Conservation (phyloP, 1,140 invertebrate species). For the Dendroctonus ponderosae region DNA sequence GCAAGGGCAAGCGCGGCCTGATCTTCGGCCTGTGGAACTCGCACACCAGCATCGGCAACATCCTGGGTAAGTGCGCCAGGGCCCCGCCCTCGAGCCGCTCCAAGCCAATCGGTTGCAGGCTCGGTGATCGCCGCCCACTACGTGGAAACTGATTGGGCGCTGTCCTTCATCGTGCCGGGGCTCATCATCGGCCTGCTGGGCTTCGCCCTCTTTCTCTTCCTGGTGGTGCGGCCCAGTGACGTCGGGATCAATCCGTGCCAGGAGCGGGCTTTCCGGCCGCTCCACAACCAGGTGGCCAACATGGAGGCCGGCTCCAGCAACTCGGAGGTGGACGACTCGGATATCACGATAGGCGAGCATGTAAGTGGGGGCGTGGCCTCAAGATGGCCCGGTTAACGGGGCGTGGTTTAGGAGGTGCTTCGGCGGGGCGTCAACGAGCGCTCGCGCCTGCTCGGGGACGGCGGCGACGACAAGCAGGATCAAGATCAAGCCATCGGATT, state of each 20-base stretch:
- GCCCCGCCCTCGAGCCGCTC: not conserved
- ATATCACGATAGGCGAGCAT: constrained; percentile 49
- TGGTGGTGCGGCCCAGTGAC: constrained; percentile 75
- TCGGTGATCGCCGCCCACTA: constrained; percentile 79
- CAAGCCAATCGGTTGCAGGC: constrained; percentile 45
- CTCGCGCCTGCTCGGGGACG: constrained; percentile 48
- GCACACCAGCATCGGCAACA: constrained; percentile 94
- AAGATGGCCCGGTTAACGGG: too few species aligned
- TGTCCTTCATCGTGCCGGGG: constrained; percentile 92
- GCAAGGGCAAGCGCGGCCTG: constrained; percentile 83
- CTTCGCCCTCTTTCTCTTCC: constrained; percentile 81
- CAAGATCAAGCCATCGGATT: constrained; percentile 72
- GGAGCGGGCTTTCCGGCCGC: constrained; percentile 28
- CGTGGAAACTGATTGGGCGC: constrained; percentile 84
- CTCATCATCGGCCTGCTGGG: constrained; percentile 76
- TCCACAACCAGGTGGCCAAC: constrained; percentile 43
- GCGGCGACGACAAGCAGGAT: not conserved
- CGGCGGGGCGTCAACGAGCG: constrained; percentile 51
- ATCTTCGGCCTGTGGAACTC: constrained; percentile 98
- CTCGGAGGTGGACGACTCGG: constrained; percentile 50
- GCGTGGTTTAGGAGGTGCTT: constrained; percentile 51
- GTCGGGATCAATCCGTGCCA: constrained; percentile 62
- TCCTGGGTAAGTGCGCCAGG: constrained; percentile 63
- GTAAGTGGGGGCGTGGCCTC: constrained; percentile 36
- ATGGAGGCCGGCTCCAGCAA: constrained; percentile 35